Base-by-base conservation (phyloP, 2,888 invertebrate species). In the Acanthosepion esculentum region DNA sequence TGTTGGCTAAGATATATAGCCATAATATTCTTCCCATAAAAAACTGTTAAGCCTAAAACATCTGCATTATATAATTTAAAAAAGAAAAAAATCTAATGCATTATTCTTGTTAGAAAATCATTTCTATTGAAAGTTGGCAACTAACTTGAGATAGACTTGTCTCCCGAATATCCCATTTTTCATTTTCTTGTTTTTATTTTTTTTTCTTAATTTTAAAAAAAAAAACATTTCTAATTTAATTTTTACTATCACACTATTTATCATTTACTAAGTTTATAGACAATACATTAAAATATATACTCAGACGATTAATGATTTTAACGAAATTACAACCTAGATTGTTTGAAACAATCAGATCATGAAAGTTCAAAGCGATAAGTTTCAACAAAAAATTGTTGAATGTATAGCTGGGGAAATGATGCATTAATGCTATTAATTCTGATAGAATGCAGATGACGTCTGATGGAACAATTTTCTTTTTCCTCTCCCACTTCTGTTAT, bases 111-210 rank as follows among this genome's bases (percentile, higher is more conserved):
- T 78, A 78, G 33, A 33, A 78, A n/a, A n/a, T n/a, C n/a, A 78
- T 78, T 78, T 78, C 78, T 93, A 53, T 93, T 93, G 29, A 48
- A 93, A 93, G 93, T 93, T 93, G 29, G 50, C 93, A 53, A 78
- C 12, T 78, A 93, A 93, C 93, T 93, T 93, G 48, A n/a, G 18
- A 93, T 93, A 53, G 93, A 93, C 93, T 53, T 50, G 23, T 93
- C 93, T 93, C 93, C 93, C 93, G 93, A 93, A 93, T 53, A 93
- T 93, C 53, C 18, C 53, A 93, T 93, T 93, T 93, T n/a, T 93
- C 50, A n/a, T 50, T 93, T 50, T 33, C 48, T 41, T 92, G 18
- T 93, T 93, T 18, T 50, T 53, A n/a, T 15, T 29, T n/a, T 93
- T n/a, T 93, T 93, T 50, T 53, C 53, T n/a, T 78, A 64, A 8